Percentiles rank a stretch among this genome's conserved stretches.
phyloP scores from a whole-genome alignment of 2,888 invertebrate species.

The Steinernema carpocapsae region DNA sequence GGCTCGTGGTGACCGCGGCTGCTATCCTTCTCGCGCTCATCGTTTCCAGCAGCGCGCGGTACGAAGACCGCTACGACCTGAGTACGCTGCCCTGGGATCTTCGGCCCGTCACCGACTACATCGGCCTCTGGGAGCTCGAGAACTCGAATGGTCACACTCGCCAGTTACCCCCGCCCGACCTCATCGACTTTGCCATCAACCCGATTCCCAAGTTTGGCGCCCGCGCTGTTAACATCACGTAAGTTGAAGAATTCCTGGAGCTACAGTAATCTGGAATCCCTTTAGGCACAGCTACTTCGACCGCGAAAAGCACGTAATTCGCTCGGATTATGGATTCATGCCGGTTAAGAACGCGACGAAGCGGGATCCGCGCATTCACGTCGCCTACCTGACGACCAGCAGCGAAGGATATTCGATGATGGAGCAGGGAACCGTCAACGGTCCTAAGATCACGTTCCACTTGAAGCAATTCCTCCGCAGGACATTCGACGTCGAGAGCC shows the following conservation, averaged over 20 bases:
- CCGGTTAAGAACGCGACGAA: conserved; percentile 68
- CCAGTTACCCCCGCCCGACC: conserved; percentile 64
- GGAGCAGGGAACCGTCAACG: conserved; percentile 67
- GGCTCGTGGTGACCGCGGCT: conserved; percentile 4
- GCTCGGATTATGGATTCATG: conserved; percentile 68
- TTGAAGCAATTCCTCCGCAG: conserved; percentile 66
- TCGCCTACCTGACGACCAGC: conserved; percentile 66
- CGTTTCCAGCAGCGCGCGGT: conserved; percentile 12
- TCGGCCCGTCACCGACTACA: conserved; percentile 61
- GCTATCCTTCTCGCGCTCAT: conserved; percentile 2
- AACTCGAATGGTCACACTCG: conserved; percentile 42
- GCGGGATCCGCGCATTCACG: conserved; percentile 65
- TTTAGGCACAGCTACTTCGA: conserved; percentile 66
- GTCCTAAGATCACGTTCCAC: conserved; percentile 65
- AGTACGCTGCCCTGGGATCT: conserved; percentile 62
- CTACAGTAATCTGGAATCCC: background rate
- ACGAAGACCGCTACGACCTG: conserved; percentile 47
- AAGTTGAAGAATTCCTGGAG: conserved; percentile 25
- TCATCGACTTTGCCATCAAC: conserved; percentile 68
- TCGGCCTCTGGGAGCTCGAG: conserved; percentile 62
- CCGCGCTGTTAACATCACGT: conserved; percentile 67
- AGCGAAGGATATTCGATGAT: conserved; percentile 68
- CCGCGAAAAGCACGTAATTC: conserved; percentile 53
- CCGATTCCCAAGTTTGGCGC: conserved; percentile 69
- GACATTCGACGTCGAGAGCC: conserved; percentile 65